Evolutionary conservation across 2,797 vertebrate species (phyloP).

Genomic region (Gobionotothen gibberifrons): DNA sequence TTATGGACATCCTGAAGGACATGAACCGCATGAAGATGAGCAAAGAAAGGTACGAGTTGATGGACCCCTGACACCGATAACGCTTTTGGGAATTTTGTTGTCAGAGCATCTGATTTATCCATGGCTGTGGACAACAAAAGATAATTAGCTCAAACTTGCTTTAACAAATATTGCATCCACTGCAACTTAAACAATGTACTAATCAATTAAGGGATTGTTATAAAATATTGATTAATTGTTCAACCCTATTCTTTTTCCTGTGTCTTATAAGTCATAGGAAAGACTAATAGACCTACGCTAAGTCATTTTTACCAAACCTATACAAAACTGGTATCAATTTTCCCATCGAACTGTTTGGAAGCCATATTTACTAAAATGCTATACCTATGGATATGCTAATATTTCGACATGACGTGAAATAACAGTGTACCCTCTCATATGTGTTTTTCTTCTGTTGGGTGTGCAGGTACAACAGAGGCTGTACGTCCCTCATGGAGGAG

Average conservation of each 20-base stretch:
- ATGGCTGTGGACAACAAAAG: no score
- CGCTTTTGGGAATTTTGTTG: no score
- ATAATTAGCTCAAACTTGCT: no score
- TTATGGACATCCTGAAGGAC: conserved; percentile 98
- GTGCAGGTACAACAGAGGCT: conserved; percentile 88
- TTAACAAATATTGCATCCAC: no score
- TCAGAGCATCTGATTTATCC: no score
- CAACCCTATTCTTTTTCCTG: no score
- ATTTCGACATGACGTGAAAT: not conserved
- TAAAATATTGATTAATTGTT: no score
- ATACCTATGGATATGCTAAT: not conserved
- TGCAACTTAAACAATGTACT: no score
- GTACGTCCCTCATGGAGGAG: conserved; percentile 91
- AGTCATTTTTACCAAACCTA: not conserved
- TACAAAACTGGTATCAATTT: not conserved
- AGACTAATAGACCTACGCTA: no score
- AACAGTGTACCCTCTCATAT: not conserved
- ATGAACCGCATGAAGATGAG: conserved; percentile 98
- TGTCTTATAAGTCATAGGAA: not conserved
- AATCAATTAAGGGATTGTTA: no score
- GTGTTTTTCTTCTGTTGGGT: conserved; percentile 1
- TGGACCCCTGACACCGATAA: no score
- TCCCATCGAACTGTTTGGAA: not conserved
- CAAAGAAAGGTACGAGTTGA: conserved; percentile 89
- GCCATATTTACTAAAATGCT: not conserved